Evolutionary conservation across 2,888 invertebrate genomes (phyloP).

Genomic region (Salticus scenicus): DNA sequence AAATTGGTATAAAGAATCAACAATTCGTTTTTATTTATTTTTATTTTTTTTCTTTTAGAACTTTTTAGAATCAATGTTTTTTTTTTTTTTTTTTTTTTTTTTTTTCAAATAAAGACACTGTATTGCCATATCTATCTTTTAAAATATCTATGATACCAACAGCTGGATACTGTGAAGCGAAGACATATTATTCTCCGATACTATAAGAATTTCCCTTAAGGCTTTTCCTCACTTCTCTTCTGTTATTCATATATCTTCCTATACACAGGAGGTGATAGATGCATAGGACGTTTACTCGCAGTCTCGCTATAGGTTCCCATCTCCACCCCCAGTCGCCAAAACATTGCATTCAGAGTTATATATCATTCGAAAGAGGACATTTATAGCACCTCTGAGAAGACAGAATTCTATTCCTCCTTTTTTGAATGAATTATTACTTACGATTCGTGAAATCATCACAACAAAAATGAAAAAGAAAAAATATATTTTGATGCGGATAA

Average conservation of each 20-base stretch:
- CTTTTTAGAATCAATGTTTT: too few relatives aligned
- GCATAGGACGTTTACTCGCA: not conserved
- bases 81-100: too few relatives aligned
- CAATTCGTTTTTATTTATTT: too few relatives aligned
- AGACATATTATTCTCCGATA: slow-evolving; percentile 5
- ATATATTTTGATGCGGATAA: too few relatives aligned
- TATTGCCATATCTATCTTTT: not conserved
- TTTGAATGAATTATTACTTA: too few relatives aligned
- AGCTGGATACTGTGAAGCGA: not conserved
- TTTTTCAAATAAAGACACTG: too few relatives aligned
- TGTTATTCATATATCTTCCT: slow-evolving; percentile 6
- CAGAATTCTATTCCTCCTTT: not conserved
- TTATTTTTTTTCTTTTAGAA: too few relatives aligned
- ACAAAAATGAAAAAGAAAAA: too few relatives aligned
- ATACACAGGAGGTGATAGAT: slow-evolving; percentile 17
- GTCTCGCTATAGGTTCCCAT: not conserved
- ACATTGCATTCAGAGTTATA: slow-evolving; percentile 2
- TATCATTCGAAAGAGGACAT: not conserved
- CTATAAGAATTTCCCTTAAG: not conserved
- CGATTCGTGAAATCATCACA: too few relatives aligned
- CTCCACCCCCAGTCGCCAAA: slow-evolving; percentile 1
- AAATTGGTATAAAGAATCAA: too few relatives aligned
- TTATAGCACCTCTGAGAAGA: not conserved
- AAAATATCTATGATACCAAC: not conserved
- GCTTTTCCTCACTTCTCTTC: not conserved